Base-by-base conservation (phyloP, 2,113 vertebrate species). In the Apteryx owenii region DNA sequence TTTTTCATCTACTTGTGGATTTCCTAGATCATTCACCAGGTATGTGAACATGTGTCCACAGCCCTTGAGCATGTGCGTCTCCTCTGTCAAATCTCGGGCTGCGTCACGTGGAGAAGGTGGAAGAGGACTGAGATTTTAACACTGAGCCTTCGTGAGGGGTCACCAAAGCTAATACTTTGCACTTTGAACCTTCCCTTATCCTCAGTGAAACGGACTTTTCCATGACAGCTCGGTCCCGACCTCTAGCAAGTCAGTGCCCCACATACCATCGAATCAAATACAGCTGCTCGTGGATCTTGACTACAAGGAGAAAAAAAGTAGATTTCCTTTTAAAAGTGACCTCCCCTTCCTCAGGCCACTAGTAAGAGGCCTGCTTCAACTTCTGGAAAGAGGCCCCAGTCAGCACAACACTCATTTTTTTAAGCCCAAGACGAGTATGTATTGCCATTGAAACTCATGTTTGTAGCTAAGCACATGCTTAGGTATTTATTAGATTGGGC, bases 301-400 rank as follows among this genome's bases (percentile, higher is more conserved):
- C 79, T 85, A 20, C 60, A 64, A 54, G 73, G 58, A 6, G 10
- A 36, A 65, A 89, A 38, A 64, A 88, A 29, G 54, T 26, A 65
- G 31, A 17, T 76, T 95, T 91, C 72, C 78, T 84, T 95, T 95
- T 58, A 93, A 96, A 93, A 94, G 33, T 93, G 81, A 90, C 78
- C 85, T 88, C 83, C 56, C 84, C 84, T 92, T 92, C 87, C 84
- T 89, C 69, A 51, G 82, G 64, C 95, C 66, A 77, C 82, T 90
- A 73, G 65, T 81, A 81, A 90, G 38, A 89, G 82, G 25, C 22
- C 81, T 81, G 69, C 44, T 92, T 91, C 92, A 79, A n/a, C 72
- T 96, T 94, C 80, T 91, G 65, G 31, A 86, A 90, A 12, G 85
- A 79, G 94, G 70, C 62, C 73, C 26, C 53, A 20, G 46, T 86